Evolutionary conservation across 2,113 vertebrate genomes (phyloP).

Genomic region (Gymnocephalus cernua): DNA sequence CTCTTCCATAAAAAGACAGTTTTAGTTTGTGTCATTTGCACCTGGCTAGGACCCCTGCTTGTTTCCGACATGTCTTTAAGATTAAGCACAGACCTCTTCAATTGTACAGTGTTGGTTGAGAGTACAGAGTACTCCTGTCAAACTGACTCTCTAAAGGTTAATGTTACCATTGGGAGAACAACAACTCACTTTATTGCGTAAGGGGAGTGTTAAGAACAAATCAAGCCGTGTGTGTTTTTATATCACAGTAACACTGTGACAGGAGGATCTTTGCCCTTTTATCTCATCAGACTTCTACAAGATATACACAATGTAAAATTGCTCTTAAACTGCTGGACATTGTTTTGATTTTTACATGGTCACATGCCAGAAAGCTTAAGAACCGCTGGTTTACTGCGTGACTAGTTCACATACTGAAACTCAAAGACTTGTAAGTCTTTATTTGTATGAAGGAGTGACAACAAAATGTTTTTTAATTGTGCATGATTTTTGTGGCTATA

Average conservation of each 20-base stretch:
- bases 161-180: slow-evolving; percentile 35
- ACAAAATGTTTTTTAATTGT: background rate
- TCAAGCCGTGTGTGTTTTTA: slow-evolving; percentile 12
- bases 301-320: background rate
- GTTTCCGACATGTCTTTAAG: slow-evolving; percentile 19
- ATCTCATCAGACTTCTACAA: background rate
- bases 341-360: background rate
- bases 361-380: background rate
- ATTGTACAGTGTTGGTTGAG: background rate
- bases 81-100: slow-evolving; percentile 11
- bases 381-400: background rate
- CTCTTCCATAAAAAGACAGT: background rate
- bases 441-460: background rate
- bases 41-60: background rate
- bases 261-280: background rate
- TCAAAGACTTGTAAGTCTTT: background rate
- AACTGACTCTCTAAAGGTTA: slow-evolving; percentile 41
- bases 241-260: background rate
- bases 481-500: background rate
- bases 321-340: background rate
- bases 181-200: slow-evolving; percentile 20
- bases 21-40: background rate
- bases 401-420: background rate
- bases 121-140: slow-evolving; percentile 25
- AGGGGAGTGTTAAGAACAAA: slow-evolving; percentile 20